Conservation (phyloP, 1,140 invertebrate species). For the Drosophila watanabei region DNA sequence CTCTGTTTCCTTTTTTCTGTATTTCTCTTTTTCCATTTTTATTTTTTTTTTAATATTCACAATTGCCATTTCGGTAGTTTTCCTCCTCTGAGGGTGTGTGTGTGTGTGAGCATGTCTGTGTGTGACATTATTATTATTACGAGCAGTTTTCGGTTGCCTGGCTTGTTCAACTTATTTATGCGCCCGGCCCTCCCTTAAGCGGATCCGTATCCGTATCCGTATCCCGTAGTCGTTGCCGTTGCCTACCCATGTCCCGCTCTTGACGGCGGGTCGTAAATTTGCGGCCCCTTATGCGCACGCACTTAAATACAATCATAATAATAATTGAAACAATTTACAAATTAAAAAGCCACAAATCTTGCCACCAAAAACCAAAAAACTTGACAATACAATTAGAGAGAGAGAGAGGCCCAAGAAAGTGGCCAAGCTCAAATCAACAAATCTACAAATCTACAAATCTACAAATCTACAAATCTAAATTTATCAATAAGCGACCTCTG, state of each 20-base stretch:
- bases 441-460: conserved; percentile 61
- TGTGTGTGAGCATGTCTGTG: conserved; percentile 58
- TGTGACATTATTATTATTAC: conserved; percentile 82
- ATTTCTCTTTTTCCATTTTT: conserved; percentile 56
- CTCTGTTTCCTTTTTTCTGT: conserved; percentile 25
- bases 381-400: conserved; percentile 79
- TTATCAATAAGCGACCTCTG: conserved; percentile 36
- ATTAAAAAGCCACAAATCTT: conserved; percentile 85
- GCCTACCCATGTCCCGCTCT: conserved; percentile 18
- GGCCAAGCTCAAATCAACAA: conserved; percentile 34
- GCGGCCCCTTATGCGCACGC: conserved; percentile 78
- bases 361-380: conserved; percentile 77
- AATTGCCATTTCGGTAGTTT: conserved; percentile 83
- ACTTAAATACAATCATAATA: conserved; percentile 85
- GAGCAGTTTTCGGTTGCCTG: conserved; percentile 76
- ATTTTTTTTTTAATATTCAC: conserved; percentile 80
- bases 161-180: conserved; percentile 83
- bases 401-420: conserved; percentile 51
- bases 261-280: conserved; percentile 74
- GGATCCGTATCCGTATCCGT: conserved; percentile 20
- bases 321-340: conserved; percentile 85
- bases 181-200: conserved; percentile 40
- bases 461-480: conserved; percentile 54
- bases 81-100: conserved; percentile 35
- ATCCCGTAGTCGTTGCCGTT: conserved; percentile 3